Evolutionary conservation across 2,797 vertebrate species (phyloP).

Genomic region (Vespertilio murinus): DNA sequence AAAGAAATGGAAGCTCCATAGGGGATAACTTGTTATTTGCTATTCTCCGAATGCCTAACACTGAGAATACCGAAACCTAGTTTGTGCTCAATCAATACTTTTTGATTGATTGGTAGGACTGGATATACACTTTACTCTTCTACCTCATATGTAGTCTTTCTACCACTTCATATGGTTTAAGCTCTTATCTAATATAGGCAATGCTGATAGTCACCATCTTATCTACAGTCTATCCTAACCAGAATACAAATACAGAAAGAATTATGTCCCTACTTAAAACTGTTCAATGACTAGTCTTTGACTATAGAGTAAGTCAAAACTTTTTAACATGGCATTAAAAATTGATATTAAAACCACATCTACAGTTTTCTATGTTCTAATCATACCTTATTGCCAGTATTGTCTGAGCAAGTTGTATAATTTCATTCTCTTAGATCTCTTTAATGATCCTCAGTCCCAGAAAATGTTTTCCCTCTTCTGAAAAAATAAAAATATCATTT

Average conservation of each 20-base stretch:
- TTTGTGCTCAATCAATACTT: neutral
- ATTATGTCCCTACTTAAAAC: neutral
- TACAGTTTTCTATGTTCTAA: neutral
- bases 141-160: neutral
- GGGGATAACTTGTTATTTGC: neutral
- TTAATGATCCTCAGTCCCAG: neutral
- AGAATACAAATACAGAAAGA: slow-evolving; percentile 15
- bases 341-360: neutral
- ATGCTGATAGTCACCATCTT: neutral
- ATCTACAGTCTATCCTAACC: neutral
- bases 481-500: neutral
- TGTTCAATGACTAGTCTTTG: neutral
- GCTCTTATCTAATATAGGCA: neutral
- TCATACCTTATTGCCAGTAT: neutral
- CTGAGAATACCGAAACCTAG: neutral
- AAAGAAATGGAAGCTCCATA: neutral
- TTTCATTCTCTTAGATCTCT: neutral
- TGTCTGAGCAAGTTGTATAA: neutral
- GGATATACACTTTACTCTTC: neutral
- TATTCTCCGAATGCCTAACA: neutral
- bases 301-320: neutral
- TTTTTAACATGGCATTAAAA: neutral
- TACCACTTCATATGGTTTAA: neutral
- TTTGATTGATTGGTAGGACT: neutral
- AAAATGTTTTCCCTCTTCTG: neutral